Percentiles rank a stretch among this genome's conserved stretches.
Evolutionary conservation across 2,113 vertebrate genomes (phyloP).

Genomic region (Melierax canorus): DNA sequence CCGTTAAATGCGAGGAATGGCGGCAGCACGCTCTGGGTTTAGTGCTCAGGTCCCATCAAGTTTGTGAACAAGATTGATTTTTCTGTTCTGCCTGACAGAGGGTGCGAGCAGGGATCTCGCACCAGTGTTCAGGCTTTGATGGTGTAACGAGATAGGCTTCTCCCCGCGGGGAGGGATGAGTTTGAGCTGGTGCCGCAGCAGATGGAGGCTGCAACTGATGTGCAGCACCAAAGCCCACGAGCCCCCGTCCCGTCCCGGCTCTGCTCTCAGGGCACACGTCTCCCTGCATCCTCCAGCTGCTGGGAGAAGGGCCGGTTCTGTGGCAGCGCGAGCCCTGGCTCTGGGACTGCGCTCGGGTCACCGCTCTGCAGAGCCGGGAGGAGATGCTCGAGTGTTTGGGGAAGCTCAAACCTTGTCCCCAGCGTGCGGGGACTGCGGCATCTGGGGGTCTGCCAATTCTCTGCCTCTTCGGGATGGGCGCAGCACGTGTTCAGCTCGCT

Average conservation of each 20-base stretch:
- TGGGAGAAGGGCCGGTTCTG: not conserved
- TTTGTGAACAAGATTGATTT: slow-evolving; percentile 23
- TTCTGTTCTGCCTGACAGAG: not conserved
- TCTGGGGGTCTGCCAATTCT: too few relatives aligned
- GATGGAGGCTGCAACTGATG: not conserved
- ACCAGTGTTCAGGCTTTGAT: not conserved
- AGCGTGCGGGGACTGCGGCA: fast-evolving
- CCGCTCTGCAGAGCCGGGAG: not conserved
- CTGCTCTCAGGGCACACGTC: fast-evolving
- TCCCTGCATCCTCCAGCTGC: not conserved
- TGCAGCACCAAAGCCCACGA: fast-evolving
- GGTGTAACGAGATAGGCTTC: not conserved
- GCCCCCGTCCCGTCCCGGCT: not conserved
- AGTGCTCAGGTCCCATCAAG: not conserved
- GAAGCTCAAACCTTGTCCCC: not conserved
- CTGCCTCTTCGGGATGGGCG: not conserved
- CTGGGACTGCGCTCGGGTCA: too few relatives aligned
- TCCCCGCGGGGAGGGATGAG: fast-evolving
- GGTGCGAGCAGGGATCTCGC: not conserved
- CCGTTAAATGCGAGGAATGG: not conserved
- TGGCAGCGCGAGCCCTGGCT: not conserved
- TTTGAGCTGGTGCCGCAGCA: not conserved
- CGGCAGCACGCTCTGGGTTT: not conserved
- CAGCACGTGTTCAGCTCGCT: fast-evolving
- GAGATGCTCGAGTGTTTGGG: not conserved